Evolutionary conservation across 2,113 vertebrate genomes (phyloP).

Genomic region (Ciconia maguari): DNA sequence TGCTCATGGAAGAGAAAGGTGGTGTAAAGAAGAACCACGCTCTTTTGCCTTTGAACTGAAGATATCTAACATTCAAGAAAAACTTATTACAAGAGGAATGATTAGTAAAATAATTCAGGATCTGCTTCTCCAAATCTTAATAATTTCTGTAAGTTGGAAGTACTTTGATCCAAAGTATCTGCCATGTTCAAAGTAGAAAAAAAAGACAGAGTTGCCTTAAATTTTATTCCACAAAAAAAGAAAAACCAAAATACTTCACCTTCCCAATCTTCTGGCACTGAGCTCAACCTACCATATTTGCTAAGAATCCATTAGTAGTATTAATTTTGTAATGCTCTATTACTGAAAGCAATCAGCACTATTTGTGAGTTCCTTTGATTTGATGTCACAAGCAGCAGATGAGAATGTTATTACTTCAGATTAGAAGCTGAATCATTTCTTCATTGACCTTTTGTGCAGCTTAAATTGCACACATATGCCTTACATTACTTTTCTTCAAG

Average conservation of each 20-base stretch:
- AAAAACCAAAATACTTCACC: neutral
- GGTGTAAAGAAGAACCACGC: neutral
- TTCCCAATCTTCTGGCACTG: neutral
- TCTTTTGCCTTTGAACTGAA: neutral
- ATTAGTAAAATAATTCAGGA: neutral
- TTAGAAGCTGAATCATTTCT: neutral
- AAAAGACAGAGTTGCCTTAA: neutral
- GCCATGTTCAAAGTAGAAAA: neutral
- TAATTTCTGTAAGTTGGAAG: neutral
- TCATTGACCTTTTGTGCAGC: neutral
- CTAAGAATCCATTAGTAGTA: neutral
- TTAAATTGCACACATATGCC: neutral
- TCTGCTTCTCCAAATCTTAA: neutral
- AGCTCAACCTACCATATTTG: neutral
- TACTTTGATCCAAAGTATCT: neutral
- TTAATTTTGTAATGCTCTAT: neutral
- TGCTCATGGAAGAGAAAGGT: neutral
- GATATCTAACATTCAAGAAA: neutral
- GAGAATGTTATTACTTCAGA: neutral
- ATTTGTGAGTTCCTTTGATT: neutral
- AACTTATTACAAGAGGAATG: neutral
- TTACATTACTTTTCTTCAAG: neutral
- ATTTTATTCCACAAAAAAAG: neutral
- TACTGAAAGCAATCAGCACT: neutral
- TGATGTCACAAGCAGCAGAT: neutral